Base-by-base conservation (phyloP, 2,888 invertebrate genomes). In the Smittia aterrima region DNA sequence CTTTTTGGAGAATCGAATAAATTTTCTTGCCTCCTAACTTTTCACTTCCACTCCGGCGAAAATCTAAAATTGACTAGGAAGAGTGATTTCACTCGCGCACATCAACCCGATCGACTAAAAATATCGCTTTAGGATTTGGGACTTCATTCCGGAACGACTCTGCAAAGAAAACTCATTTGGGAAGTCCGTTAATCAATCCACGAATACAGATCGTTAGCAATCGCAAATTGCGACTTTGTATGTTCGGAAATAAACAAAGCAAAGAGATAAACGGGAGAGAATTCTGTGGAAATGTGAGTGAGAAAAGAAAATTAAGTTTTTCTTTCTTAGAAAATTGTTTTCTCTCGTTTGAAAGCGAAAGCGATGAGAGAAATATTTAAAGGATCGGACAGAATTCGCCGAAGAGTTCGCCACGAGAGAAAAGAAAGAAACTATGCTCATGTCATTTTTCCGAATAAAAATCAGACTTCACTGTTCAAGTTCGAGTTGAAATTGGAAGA, bases 31-130 rank as follows among this genome's bases (percentile, higher is more conserved):
- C 32, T 7, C 6, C 53, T 25, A 27, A 2, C 9, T 53, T 53
- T 70, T 54, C 27, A 70, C 70, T 41, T 70, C 54, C 27, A 18
- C 70, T 70, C 22, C 53, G 25, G 11, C 24, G 24, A 70, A 41
- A 70, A 53, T 41, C 70, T 53, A 53, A 70, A 70, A 54, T 27
- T 70, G 53, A 70, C 70, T 70, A 70, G 54, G 16, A 54, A 70
- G 27, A 27, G 54, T 70, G 68, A 68, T 47, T 24, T 68, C 47
- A 68, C 53, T 41, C 24, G 53, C 58, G 53, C 53, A 70, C 54
- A 54, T 54, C 53, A 70, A 40, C 68, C 53, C 53, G 9, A 18
- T 20, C 9, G 70, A 25, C 70, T 70, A 70, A 70, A 70, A 70
- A 70, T 70, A 70, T 67, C 41, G 41, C 25, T 53, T 70, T 68